Evolutionary conservation across 2,888 invertebrate species (phyloP), one percentile per base, ranked within the genome.

Genomic region (Drosophila nigritarsus): DNA sequence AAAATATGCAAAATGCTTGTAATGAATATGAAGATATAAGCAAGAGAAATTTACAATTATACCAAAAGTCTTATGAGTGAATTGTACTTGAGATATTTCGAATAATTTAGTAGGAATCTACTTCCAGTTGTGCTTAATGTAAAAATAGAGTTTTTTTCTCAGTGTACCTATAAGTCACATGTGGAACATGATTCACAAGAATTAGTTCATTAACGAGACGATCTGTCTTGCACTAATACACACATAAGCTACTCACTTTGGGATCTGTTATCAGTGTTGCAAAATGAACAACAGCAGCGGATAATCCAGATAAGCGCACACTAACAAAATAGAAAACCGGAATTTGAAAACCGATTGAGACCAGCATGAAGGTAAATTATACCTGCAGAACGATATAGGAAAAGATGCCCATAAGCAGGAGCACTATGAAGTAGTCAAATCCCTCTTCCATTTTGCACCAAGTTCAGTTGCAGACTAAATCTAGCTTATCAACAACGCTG

Each of bases 341-440:
- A 49, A 27, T 42, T 58, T 49, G 18, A 38, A 27, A 63, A 3
- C 15, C 6, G 18, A 54, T 11, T 24, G n/a, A 27, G n/a, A n/a
- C 2, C 2, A 36, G 6, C 6, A 36, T 27, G 15, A 30, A 2
- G 27, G 20, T 13, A 7, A 7, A 1, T 29, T 56, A 58, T 55
- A 83, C 83, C 83, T 84, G 83, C 27, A 83, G 48, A 34, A 72
- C 51, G 2, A 69, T 11, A 56, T 82, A 83, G 20, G 78, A 51
- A n/a, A 45, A 1, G 9, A 87, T 61, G 38, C 87, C 80, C 32
- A 83, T 53, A 2, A 80, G 53, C 29, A 87, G 50, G 7, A 82
- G 62, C 18, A 70, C 2, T 15, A 75, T 1, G 30, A 78, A 80
- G 5, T 66, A 66, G 4, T 65, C 50, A 24, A 73, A 13, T 40